phyloP scores from a whole-genome alignment of 2,888 invertebrate genomes.

The Cartodere bifasciata region DNA sequence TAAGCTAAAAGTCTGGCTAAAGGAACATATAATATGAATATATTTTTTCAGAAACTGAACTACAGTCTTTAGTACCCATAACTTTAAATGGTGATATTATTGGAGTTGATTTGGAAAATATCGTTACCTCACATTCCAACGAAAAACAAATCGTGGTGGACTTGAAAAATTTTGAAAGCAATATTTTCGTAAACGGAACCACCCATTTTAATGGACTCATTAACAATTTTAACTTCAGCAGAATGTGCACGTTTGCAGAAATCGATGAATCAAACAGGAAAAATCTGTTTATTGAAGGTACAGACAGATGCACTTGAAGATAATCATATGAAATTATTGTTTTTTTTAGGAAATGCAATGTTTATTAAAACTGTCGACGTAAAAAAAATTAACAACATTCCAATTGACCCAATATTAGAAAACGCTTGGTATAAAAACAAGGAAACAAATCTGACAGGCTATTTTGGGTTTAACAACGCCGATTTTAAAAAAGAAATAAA shows the following conservation, averaged over 20 bases:
- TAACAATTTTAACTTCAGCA: constrained; percentile 25
- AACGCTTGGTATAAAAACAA: constrained; percentile 39
- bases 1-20: constrained; percentile 18
- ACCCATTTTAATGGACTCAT: constrained; percentile 27
- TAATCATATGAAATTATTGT: not conserved
- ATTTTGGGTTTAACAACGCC: constrained; percentile 25
- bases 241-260: constrained; percentile 26
- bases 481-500: constrained; percentile 25
- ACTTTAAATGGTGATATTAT: constrained; percentile 25
- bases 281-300: constrained; percentile 29
- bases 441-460: constrained; percentile 22
- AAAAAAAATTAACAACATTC: constrained; percentile 30
- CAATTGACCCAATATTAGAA: constrained; percentile 28
- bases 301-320: not conserved
- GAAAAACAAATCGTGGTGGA: constrained; percentile 20
- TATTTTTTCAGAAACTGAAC: not conserved
- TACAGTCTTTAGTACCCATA: not conserved
- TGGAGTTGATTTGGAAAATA: constrained; percentile 35
- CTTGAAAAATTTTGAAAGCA: constrained; percentile 24
- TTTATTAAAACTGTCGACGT: constrained; percentile 36
- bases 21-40: not conserved
- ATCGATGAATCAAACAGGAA: constrained; percentile 20
- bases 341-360: constrained; percentile 30
- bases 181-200: constrained; percentile 24
- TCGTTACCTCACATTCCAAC: constrained; percentile 23